A percentile compares a stretch with the other conserved stretches of the same genome.
These are phyloP conservation scores for Dolichomitus sp. DNA, from an alignment of 2,888 invertebrate genomes.

Conservation along the genomic window DNA sequence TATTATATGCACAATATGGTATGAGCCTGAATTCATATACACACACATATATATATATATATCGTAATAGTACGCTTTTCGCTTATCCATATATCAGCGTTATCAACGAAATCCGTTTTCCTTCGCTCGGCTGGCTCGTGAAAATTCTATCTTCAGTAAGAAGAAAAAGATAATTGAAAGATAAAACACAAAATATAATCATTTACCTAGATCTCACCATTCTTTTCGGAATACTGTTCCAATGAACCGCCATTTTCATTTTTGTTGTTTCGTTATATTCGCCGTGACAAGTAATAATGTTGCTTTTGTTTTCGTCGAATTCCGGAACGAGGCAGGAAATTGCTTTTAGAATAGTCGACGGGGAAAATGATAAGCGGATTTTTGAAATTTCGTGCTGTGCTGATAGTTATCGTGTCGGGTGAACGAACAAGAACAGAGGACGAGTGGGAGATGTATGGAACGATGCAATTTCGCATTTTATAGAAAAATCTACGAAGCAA, in stretches of 20 bases:
- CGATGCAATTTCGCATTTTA: conserved; percentile 29
- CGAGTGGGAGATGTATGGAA: background rate
- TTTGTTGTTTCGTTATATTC: background rate
- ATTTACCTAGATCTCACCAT: background rate
- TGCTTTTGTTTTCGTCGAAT: background rate
- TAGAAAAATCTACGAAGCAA: conserved; percentile 19
- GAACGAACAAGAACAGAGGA: background rate
- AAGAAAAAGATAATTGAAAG: background rate
- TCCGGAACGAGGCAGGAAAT: background rate
- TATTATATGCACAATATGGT: background rate
- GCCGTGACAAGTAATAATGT: background rate
- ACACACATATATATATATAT: background rate
- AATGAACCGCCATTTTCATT: background rate
- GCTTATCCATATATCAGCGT: background rate
- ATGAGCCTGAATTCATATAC: background rate
- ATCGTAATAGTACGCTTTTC: background rate
- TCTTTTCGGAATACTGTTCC: background rate
- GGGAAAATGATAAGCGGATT: conserved; percentile 10
- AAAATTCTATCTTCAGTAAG: background rate
- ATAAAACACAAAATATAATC: background rate
- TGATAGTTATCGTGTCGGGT: background rate
- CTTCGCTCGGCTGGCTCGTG: background rate
- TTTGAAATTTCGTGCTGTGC: background rate
- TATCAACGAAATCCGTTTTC: background rate
- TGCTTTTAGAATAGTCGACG: background rate